Conservation (phyloP, 2,113 vertebrate genomes). For the Recurvirostra avosetta region DNA sequence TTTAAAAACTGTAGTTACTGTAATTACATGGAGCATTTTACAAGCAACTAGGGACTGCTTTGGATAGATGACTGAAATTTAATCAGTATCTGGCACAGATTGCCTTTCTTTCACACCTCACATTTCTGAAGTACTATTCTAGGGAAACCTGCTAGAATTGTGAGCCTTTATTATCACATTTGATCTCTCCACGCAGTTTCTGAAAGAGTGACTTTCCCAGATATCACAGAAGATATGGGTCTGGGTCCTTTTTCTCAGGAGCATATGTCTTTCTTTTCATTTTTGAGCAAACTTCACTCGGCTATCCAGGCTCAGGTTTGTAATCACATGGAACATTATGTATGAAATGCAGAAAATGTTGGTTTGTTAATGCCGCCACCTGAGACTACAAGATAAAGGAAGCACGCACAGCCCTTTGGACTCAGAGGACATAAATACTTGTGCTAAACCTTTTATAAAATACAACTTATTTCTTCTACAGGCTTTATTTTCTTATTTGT, state of each 20-base stretch:
- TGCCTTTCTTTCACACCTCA: slow-evolving; percentile 68
- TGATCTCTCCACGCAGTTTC: slow-evolving; percentile 54
- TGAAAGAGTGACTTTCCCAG: slow-evolving; percentile 31
- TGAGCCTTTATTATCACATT: slow-evolving; percentile 65
- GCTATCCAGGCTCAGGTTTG: slow-evolving; percentile 5
- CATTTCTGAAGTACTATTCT: slow-evolving; percentile 66
- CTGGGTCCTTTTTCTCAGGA: background rate
- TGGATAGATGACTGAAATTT: slow-evolving; percentile 79
- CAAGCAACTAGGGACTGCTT: slow-evolving; percentile 75
- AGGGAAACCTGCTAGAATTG: slow-evolving; percentile 59
- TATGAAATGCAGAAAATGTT: slow-evolving; percentile 54
- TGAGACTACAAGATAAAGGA: slow-evolving; percentile 41
- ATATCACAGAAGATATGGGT: slow-evolving; percentile 6
- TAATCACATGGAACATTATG: slow-evolving; percentile 19
- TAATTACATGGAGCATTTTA: slow-evolving; percentile 82
- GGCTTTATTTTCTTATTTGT: slow-evolving; percentile 53
- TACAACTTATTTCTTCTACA: slow-evolving; percentile 23
- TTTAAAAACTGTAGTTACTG: slow-evolving; percentile 76
- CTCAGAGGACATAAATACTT: slow-evolving; percentile 13
- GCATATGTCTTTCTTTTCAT: background rate
- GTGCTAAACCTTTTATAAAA: slow-evolving; percentile 43
- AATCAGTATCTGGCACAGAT: slow-evolving; percentile 74
- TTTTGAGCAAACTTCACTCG: slow-evolving; percentile 29
- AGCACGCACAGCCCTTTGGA: slow-evolving; percentile 2
- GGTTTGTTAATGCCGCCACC: slow-evolving; percentile 5